Evolutionary conservation across 2,888 invertebrate species (phyloP), one percentile per base, ranked within the genome.

Genomic region (Caenorhabditis uteleia): DNA sequence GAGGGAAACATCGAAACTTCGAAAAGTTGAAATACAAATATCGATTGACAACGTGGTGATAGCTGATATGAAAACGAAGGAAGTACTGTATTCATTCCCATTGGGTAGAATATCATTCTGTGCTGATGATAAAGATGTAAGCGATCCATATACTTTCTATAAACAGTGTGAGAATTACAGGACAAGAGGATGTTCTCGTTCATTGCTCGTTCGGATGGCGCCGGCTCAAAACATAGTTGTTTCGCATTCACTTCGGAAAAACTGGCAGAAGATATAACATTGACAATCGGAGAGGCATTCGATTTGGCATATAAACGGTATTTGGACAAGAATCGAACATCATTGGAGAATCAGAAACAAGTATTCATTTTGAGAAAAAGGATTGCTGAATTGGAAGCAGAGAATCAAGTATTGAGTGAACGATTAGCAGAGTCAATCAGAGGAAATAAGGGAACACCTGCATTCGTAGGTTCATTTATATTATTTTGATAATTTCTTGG

Each of bases 181-280:
- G 95, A 95, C 77, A 95, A 95, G 85, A 91, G 92, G 78, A 94
- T 95, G 86, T 95, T 97, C 86, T 92, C 92, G 8, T 94, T 93
- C 85, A 93, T 94, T 70, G 93, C 92, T 34, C 93, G 93, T 85
- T 82, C 66, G 79, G 75, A 72, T 25, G 21, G 89, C 89, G 27
- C 61, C 14, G 34, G 48, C 12, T 54, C 45, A 10, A 77, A 82
- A 70, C 95, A 97, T 84, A 91, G 91, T 80, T 97, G 97, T 84
- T 97, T 94, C 85, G 95, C 97, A 18, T 97, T 97, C 84, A 91
- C 94, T 65, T 94, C 94, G 67, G 95, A 95, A 77, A 95, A 95
- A 86, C 86, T 95, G 83, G 95, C 95, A 1, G 95, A 95, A 79
- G 95, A 97, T 84, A 95, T 97, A 67, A 97, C 95, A 38, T 86